These are phyloP conservation scores for Anoplolepis gracilipes DNA, from an alignment of 1,140 invertebrate genomes.

Conservation along the genomic window DNA sequence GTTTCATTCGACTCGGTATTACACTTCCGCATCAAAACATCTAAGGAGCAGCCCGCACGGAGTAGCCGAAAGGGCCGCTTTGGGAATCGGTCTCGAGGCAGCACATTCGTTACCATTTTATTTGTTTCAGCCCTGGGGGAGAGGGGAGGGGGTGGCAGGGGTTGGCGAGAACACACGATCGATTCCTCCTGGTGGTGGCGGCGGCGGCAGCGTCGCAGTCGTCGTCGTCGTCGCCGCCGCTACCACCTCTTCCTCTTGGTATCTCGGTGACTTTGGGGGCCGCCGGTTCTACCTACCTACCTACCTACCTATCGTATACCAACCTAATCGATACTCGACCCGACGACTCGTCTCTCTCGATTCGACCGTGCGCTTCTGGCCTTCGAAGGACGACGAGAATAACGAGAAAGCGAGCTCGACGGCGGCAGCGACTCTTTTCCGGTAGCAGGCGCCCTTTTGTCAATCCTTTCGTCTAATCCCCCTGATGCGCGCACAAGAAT, in stretches of 20 bases:
- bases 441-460: slow-evolving; percentile 37
- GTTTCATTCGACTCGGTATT: neutral
- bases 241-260: slow-evolving; percentile 67
- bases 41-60: neutral
- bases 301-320: slow-evolving; percentile 58
- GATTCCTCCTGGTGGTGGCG: slow-evolving; percentile 53
- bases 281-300: slow-evolving; percentile 60
- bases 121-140: slow-evolving; percentile 72
- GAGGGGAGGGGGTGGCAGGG: slow-evolving; percentile 40
- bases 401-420: slow-evolving; percentile 19
- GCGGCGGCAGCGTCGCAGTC: slow-evolving; percentile 48
- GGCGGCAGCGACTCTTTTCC: slow-evolving; percentile 28
- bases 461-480: slow-evolving; percentile 62
- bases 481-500: slow-evolving; percentile 42
- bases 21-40: neutral
- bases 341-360: slow-evolving; percentile 65
- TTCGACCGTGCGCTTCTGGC: slow-evolving; percentile 61
- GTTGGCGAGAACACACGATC: slow-evolving; percentile 61
- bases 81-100: slow-evolving; percentile 65
- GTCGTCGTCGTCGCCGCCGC: slow-evolving; percentile 9
- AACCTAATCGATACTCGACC: slow-evolving; percentile 75
- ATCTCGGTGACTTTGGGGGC: slow-evolving; percentile 67
- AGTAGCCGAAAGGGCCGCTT: neutral
- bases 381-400: slow-evolving; percentile 11
- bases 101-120: slow-evolving; percentile 67